phyloP scores from a whole-genome alignment of 2,888 invertebrate genomes.

The Steinernema carpocapsae region DNA sequence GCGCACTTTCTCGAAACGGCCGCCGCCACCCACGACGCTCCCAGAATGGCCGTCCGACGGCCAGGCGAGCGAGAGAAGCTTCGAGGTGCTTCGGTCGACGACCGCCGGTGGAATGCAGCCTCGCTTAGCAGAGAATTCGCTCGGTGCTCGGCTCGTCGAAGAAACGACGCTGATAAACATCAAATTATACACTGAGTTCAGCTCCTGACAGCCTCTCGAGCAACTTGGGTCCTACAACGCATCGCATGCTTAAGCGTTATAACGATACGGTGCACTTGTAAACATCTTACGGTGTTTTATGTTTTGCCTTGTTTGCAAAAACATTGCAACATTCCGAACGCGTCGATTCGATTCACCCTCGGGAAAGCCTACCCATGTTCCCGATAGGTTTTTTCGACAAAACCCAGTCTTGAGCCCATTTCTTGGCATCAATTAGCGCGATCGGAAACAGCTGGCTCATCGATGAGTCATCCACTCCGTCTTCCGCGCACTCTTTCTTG shows the following conservation, averaged over 20 bases:
- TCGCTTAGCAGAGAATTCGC: background rate
- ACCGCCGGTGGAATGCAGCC: too few species aligned
- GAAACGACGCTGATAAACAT: constrained; percentile 7
- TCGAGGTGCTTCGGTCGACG: too few species aligned
- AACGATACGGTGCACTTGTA: constrained; percentile 18
- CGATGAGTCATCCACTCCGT: constrained; percentile 5
- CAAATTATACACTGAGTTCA: background rate
- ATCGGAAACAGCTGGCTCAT: background rate
- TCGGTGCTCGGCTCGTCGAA: background rate
- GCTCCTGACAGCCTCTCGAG: background rate
- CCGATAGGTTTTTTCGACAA: background rate
- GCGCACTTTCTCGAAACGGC: too few species aligned
- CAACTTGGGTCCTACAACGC: background rate
- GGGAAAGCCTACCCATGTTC: background rate
- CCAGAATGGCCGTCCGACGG: too few species aligned
- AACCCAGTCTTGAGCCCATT: too few species aligned
- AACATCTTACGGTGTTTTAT: constrained; percentile 20
- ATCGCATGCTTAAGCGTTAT: background rate
- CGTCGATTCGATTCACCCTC: background rate
- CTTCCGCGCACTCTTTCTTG: background rate
- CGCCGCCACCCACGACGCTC: too few species aligned
- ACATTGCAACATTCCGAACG: background rate
- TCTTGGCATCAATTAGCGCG: too few species aligned
- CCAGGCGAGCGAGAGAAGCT: too few species aligned
- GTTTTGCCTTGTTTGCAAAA: background rate